These are phyloP conservation scores for Vireo altiloquus DNA, from an alignment of 2,113 vertebrate species.

Conservation along the genomic window DNA sequence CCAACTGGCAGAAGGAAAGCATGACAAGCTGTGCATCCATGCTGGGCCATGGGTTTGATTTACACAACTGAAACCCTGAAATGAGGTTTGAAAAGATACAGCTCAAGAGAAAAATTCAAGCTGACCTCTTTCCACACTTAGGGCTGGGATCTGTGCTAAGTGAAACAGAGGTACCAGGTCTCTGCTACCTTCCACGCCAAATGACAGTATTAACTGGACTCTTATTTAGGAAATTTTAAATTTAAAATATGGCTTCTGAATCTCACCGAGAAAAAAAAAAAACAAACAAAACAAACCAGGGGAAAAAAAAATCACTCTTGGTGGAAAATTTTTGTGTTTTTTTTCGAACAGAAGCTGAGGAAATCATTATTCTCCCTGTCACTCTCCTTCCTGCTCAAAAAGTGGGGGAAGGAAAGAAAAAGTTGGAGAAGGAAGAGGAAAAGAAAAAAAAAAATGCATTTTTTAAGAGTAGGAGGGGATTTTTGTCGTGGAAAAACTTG, in stretches of 20 bases:
- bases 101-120: neutral
- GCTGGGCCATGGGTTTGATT: neutral
- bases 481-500: neutral
- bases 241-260: neutral
- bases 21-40: neutral
- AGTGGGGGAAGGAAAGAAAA: neutral
- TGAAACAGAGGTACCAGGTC: neutral
- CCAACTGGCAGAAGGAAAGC: neutral
- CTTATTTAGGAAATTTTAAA: neutral
- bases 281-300: neutral
- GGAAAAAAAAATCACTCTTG: neutral
- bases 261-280: neutral
- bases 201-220: neutral
- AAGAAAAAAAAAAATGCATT: neutral
- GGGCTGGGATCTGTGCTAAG: neutral
- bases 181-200: neutral
- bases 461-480: neutral
- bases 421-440: neutral
- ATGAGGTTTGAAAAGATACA: neutral
- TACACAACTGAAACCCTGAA: neutral
- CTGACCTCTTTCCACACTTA: neutral
- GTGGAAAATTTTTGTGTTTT: neutral
- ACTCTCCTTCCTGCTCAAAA: slow-evolving; percentile 15
- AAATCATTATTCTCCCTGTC: slow-evolving; percentile 39
- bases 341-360: slow-evolving; percentile 25